Evolutionary conservation across 2,113 vertebrate species (phyloP).

Genomic region (Oostethus manadensis): DNA sequence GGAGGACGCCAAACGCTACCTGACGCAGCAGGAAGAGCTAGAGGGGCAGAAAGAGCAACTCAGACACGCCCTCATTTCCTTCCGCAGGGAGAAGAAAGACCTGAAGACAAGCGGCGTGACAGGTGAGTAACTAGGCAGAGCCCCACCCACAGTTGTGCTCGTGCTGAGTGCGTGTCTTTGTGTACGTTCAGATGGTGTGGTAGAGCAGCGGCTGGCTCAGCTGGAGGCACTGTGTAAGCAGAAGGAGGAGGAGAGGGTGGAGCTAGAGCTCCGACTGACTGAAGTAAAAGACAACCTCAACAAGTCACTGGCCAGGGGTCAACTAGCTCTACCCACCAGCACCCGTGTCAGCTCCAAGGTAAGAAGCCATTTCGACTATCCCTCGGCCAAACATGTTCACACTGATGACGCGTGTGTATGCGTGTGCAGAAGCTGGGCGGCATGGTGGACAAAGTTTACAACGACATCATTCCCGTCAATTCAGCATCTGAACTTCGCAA

Average conservation of each 20-base stretch:
- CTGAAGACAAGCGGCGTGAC: conserved; percentile 70
- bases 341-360: conserved; percentile 67
- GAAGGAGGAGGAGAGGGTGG: conserved; percentile 84
- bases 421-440: conserved; percentile 36
- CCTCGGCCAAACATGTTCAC: neutral
- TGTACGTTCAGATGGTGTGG: conserved; percentile 67
- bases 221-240: conserved; percentile 84
- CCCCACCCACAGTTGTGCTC: neutral
- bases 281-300: conserved; percentile 92
- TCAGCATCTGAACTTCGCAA: conserved; percentile 86
- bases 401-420: conserved; percentile 11
- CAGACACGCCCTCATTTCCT: conserved; percentile 71
- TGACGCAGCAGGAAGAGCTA: conserved; percentile 85
- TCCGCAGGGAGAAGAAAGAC: conserved; percentile 86
- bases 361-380: neutral
- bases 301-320: conserved; percentile 87
- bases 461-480: conserved; percentile 82
- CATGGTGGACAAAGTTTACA: conserved; percentile 71
- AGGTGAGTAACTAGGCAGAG: conserved; percentile 67
- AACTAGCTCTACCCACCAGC: conserved; percentile 73
- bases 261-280: conserved; percentile 85
- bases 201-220: conserved; percentile 74
- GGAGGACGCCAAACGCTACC: conserved; percentile 86
- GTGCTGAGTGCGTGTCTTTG: conserved; percentile 22
- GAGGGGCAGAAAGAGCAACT: conserved; percentile 87